Evolutionary conservation across 2,797 vertebrate genomes (phyloP), one percentile per base, ranked within the genome.

Genomic region (Uromys caudimaculatus): DNA sequence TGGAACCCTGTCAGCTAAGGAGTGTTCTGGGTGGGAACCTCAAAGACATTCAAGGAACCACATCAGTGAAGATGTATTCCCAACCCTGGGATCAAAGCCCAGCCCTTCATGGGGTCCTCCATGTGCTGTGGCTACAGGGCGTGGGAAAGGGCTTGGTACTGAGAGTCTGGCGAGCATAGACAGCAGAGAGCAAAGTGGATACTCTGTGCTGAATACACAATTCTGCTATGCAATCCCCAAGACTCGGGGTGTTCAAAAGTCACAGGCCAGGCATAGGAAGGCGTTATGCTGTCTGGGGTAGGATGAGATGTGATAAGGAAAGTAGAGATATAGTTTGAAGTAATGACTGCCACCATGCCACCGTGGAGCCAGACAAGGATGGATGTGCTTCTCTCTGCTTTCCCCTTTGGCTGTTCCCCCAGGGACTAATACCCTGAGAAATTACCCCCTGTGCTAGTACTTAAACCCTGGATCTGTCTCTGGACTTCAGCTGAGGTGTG

Each of bases 1-100:
- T 58, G 41, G 76, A 84, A 93, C 93, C 83, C 87, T 14, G 56
- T 96, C 83, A 95, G 87, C 67, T 94, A 85, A 52, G 96, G 96
- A 84, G 54, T 0, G 0, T 89, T 90, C 97, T 8, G 93, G 94
- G 94, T 93, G 90, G 91, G 96, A 96, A 77, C 90, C 91, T 62
- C 58, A 90, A 89, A 86, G 92, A n/a, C 16, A 27, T 94, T 94
- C 35, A 79, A 95, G 58, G 27, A 8, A 8, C 41, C 19, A 17
- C 93, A 78, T 54, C 89, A 96, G 41, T 58, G 75, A 56, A 90
- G 76, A 95, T 95, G 77, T 81, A 58, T 41, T 84, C 90, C 52
- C 14, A 41, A n/a, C 73, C 71, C n/a, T 62, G 83, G 77, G 91
- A 79, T 6, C 41, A 47, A 95, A 97, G 88, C 47, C 0, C 14